Evolutionary conservation across 1,140 invertebrate species (phyloP), one percentile per base, ranked within the genome.

Genomic region (Artemia franciscana): DNA sequence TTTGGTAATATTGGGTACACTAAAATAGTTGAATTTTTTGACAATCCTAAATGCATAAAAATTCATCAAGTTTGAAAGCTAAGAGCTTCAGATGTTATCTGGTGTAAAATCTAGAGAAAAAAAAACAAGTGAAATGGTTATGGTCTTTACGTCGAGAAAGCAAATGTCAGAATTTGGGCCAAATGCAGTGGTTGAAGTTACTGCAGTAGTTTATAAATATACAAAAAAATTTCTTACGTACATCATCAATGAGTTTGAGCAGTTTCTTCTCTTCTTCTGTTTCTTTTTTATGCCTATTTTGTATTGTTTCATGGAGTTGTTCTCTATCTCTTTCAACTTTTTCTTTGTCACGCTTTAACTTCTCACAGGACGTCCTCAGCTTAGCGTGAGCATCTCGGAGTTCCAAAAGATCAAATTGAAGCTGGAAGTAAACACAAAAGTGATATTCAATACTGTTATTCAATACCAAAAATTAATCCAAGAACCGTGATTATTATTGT

Each of bases 371-470:
- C n/a, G 88, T 90, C 51, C 89, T 77, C 58, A 93, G 72, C 72
- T 92, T 91, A 5, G 88, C 88, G 71, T 92, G 88, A 23, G 88
- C 88, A 72, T 92, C 89, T 18, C 88, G 76, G 25, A 92, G 73
- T 71, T 93, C 90, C 24, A 91, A 72, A 26, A 92, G 71, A 75
- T 92, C 88, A 68, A 84, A 87, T 73, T 91, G 88, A 18, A 92
- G 71, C 77, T 91, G 78, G 63, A 65, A 61, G n/a, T n/a, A 26
- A 24, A 64, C 60, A 26, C 63, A 66, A 65, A 56, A 63, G 56
- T 28, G 62, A 61, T 28, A 58, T 26, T 18, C 30, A 39, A 39
- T 7, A 39, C 30, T n/a, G n/a, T n/a, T n/a, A n/a, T n/a, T n/a
- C n/a, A n/a, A n/a, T n/a, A n/a, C n/a, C n/a, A n/a, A n/a, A n/a